These are phyloP conservation scores for Simalia tracyae DNA, from an alignment of 2,797 vertebrate species.

Conservation along the genomic window DNA sequence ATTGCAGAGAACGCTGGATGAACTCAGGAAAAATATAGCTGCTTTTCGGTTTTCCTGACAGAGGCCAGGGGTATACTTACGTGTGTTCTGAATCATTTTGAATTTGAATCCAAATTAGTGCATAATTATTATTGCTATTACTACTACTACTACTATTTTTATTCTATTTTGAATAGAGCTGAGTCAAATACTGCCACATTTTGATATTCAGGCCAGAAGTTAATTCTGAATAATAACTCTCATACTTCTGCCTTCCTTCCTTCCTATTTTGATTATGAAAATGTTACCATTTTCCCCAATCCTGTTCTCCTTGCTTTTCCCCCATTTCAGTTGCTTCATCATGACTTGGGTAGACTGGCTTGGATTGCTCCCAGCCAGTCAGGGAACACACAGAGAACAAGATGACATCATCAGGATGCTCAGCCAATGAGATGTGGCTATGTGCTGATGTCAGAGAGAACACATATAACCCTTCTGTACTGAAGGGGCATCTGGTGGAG, in stretches of 20 bases:
- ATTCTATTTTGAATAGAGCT: conserved; percentile 58
- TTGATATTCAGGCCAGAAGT: neutral
- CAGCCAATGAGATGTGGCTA: neutral
- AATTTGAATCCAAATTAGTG: neutral
- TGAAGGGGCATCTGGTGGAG: neutral
- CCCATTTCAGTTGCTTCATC: neutral
- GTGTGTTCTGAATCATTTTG: neutral
- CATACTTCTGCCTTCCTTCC: no score
- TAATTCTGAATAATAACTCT: neutral
- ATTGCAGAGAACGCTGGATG: no score
- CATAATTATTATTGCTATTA: neutral
- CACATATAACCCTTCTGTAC: neutral
- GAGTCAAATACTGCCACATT: neutral
- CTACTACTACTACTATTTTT: no score
- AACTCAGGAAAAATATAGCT: no score
- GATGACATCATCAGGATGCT: neutral
- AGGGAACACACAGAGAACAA: neutral
- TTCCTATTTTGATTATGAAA: neutral
- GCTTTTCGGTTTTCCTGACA: no score
- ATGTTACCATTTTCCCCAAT: neutral
- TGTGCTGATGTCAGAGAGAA: neutral
- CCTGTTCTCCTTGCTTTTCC: neutral
- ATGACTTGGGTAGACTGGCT: neutral
- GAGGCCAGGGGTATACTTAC: no score
- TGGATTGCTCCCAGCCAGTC: neutral